A percentile compares a stretch with the other conserved stretches of the same genome.
These are phyloP conservation scores for Rotaria magnacalcarata DNA, from an alignment of 2,888 invertebrate genomes.

Conservation along the genomic window DNA sequence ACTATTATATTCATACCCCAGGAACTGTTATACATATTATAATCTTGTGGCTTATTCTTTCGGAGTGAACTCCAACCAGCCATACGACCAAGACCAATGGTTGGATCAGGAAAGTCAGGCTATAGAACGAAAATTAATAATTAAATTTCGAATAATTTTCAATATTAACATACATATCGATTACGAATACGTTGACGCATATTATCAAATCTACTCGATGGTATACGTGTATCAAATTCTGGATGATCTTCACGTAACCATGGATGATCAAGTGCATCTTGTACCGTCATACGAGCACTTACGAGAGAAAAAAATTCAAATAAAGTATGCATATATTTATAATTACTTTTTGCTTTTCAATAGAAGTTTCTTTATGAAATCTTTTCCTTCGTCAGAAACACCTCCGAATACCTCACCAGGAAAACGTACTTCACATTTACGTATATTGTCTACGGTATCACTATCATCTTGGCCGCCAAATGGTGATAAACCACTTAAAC, in stretches of 20 bases:
- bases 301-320: conserved; percentile 53
- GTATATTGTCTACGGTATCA: conserved; percentile 93
- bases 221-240: conserved; percentile 65
- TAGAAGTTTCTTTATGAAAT: conserved; percentile 88
- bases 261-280: conserved; percentile 87
- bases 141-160: no score
- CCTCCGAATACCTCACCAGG: conserved; percentile 87
- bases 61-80: conserved; percentile 94
- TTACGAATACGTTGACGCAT: conserved; percentile 80
- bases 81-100: conserved; percentile 87
- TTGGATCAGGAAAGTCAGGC: conserved; percentile 65
- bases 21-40: conserved; percentile 77
- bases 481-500: conserved; percentile 91
- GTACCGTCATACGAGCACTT: conserved; percentile 92
- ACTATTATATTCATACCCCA: background rate
- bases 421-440: conserved; percentile 98
- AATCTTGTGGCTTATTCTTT: conserved; percentile 88
- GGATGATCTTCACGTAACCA: conserved; percentile 78
- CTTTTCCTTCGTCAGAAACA: conserved; percentile 92
- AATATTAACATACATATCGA: conserved; percentile 49
- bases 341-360: conserved; percentile 67
- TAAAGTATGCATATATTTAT: no score
- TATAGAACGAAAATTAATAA: background rate
- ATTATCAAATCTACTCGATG: conserved; percentile 75
- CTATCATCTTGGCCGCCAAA: conserved; percentile 98